Evolutionary conservation across 2,797 vertebrate genomes (phyloP).

Genomic region (Mormyrus proboscirostris): DNA sequence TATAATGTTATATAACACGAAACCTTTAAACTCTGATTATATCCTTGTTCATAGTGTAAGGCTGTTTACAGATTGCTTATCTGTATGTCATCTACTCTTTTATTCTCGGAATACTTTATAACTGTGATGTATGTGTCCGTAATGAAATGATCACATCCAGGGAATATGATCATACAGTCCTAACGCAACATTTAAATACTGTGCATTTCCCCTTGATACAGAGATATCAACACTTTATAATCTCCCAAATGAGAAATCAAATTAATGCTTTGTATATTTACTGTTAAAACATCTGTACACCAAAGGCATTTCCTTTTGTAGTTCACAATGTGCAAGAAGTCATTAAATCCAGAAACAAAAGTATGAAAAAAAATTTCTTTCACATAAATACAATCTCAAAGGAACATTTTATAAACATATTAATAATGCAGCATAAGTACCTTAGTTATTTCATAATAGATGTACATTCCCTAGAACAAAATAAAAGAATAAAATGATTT

Average conservation of each 20-base stretch:
- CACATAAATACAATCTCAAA: slow-evolving; percentile 27
- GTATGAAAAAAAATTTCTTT: neutral
- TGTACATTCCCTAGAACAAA: slow-evolving; percentile 42
- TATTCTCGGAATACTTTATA: neutral
- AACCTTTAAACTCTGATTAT: neutral
- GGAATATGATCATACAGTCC: neutral
- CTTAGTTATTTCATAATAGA: slow-evolving; percentile 44
- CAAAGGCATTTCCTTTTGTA: neutral
- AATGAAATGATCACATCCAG: neutral
- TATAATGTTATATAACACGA: neutral
- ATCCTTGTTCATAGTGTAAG: neutral
- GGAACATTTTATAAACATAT: slow-evolving; percentile 48
- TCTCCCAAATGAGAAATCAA: neutral
- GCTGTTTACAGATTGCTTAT: neutral
- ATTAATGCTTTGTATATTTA: neutral
- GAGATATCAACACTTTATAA: neutral
- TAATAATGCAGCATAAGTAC: slow-evolving; percentile 50
- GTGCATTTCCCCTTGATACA: neutral
- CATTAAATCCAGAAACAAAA: neutral
- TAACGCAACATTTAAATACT: neutral
- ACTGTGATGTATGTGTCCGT: neutral
- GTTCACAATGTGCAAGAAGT: neutral
- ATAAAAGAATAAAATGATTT: slow-evolving; percentile 37
- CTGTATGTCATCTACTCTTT: neutral
- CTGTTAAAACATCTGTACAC: neutral